Evolutionary conservation across 1,140 invertebrate species (phyloP).

Genomic region (Diuraphis noxia): DNA sequence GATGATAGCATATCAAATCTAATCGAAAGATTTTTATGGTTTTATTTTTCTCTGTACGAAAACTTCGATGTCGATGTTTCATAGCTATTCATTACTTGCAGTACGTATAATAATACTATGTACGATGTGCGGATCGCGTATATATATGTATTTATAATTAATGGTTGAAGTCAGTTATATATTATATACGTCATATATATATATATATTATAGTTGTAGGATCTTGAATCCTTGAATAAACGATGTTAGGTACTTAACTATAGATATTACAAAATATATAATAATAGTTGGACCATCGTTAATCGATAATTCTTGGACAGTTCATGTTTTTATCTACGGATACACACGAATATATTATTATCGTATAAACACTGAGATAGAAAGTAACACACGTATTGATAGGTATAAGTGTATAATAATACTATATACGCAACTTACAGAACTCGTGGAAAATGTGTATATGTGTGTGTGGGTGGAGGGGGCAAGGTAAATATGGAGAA

Average conservation of each 20-base stretch:
- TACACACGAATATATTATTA: background rate
- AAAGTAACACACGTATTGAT: background rate
- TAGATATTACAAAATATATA: background rate
- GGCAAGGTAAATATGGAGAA: background rate
- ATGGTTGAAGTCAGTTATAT: fast-evolving
- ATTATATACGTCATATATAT: too few relatives aligned
- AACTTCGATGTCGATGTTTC: background rate
- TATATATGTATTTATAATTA: background rate
- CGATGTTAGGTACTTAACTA: too few relatives aligned
- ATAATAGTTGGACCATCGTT: background rate
- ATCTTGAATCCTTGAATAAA: background rate
- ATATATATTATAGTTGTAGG: background rate
- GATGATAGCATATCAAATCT: too few relatives aligned
- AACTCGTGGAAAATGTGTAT: background rate
- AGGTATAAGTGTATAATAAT: background rate
- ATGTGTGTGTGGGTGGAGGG: too few relatives aligned
- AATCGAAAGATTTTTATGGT: too few relatives aligned
- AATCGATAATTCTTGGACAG: background rate
- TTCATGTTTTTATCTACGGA: background rate
- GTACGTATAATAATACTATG: background rate
- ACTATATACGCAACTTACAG: background rate
- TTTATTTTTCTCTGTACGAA: too few relatives aligned
- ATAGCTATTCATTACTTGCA: background rate
- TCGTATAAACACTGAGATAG: background rate
- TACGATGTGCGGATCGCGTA: too few relatives aligned